Conservation (phyloP, 1,140 invertebrate genomes). For the Anastrepha obliqua region DNA sequence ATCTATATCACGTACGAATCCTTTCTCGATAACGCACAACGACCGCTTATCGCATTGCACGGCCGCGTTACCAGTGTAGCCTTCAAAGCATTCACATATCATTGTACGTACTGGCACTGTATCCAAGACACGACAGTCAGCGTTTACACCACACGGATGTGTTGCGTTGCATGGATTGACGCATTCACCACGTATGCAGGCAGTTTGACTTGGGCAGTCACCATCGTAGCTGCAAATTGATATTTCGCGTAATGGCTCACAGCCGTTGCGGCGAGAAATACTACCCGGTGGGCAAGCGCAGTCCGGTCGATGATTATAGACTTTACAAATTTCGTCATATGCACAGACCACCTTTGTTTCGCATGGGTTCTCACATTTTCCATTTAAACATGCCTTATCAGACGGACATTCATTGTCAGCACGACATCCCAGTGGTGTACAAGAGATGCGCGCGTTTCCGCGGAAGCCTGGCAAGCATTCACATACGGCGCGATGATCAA, state of each 20-base stretch:
- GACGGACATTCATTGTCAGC: slow-evolving; percentile 84
- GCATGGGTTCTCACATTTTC: slow-evolving; percentile 87
- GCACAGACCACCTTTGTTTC: slow-evolving; percentile 80
- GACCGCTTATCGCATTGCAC: slow-evolving; percentile 84
- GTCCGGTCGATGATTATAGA: slow-evolving; percentile 84
- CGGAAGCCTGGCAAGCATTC: slow-evolving; percentile 86
- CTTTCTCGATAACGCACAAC: slow-evolving; percentile 82
- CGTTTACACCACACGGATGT: slow-evolving; percentile 87
- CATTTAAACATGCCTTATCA: slow-evolving; percentile 86
- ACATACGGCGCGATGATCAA: slow-evolving; percentile 84
- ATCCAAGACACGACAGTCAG: slow-evolving; percentile 86
- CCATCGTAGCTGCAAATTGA: slow-evolving; percentile 84
- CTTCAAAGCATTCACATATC: slow-evolving; percentile 90
- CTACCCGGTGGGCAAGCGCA: slow-evolving; percentile 88
- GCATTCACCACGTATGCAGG: slow-evolving; percentile 88
- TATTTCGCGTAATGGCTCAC: slow-evolving; percentile 77
- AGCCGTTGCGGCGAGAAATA: slow-evolving; percentile 81
- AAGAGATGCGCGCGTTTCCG: slow-evolving; percentile 87
- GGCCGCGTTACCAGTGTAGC: slow-evolving; percentile 88
- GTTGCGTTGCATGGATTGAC: slow-evolving; percentile 88
- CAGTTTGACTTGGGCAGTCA: slow-evolving; percentile 88
- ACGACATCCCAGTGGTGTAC: slow-evolving; percentile 85
- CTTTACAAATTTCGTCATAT: slow-evolving; percentile 82
- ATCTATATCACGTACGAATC: slow-evolving; percentile 81
- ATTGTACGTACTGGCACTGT: slow-evolving; percentile 89